Evolutionary conservation across 1,140 invertebrate species (phyloP).

Genomic region (Ruditapes philippinarum): DNA sequence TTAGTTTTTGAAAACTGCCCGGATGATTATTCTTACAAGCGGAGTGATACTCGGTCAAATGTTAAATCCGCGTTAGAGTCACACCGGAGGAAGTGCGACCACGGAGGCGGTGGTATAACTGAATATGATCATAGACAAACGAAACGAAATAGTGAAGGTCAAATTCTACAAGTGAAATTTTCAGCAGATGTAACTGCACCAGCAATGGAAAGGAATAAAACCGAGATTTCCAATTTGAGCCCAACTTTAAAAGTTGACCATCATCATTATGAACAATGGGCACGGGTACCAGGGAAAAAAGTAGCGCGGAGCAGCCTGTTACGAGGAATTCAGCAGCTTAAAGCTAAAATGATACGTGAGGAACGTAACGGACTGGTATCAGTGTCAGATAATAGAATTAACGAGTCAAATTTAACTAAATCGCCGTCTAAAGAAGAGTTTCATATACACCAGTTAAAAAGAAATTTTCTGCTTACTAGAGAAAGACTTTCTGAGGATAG

Average conservation of each 20-base stretch:
- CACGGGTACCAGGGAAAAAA: conserved; percentile 28
- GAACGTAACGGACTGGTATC: background rate
- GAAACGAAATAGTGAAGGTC: conserved; percentile 30
- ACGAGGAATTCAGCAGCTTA: conserved; percentile 53
- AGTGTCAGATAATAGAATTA: background rate
- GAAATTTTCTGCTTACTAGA: conserved; percentile 32
- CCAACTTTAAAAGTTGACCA: conserved; percentile 31
- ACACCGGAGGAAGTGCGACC: background rate
- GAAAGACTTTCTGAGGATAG: conserved; percentile 30
- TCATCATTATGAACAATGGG: conserved; percentile 60
- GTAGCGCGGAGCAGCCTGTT: conserved; percentile 9
- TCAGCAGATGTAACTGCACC: background rate
- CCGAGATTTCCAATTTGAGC: background rate
- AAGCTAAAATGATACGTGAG: conserved; percentile 54
- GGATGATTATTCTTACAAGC: background rate
- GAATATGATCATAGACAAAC: background rate
- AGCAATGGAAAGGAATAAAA: background rate
- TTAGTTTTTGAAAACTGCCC: background rate
- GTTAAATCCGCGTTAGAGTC: background rate
- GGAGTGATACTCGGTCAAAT: background rate
- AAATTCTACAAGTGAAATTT: conserved; percentile 42
- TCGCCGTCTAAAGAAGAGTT: background rate
- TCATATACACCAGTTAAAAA: conserved; percentile 8
- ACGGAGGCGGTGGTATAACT: background rate
- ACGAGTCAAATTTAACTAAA: background rate